Evolutionary conservation across 2,113 vertebrate genomes (phyloP).

Genomic region (Uria aalge): DNA sequence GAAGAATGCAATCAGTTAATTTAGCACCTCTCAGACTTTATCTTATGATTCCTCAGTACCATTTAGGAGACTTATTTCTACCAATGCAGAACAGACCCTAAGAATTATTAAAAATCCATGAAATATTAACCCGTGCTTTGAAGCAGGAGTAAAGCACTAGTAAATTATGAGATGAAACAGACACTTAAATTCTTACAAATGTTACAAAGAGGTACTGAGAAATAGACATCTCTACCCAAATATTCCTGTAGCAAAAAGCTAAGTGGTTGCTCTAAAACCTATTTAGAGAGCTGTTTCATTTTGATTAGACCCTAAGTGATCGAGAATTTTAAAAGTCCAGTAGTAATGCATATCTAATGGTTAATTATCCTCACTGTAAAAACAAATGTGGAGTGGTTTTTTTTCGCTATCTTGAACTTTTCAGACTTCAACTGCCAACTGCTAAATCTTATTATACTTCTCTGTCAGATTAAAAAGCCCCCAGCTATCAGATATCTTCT

Average conservation of each 20-base stretch:
- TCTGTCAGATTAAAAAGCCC: neutral
- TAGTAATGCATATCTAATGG: neutral
- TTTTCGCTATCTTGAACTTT: neutral
- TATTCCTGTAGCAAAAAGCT: neutral
- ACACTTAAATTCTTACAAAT: neutral
- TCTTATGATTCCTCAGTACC: neutral
- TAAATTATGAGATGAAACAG: neutral
- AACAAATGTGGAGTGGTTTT: neutral
- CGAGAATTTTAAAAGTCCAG: neutral
- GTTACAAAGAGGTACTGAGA: neutral
- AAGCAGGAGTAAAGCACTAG: neutral
- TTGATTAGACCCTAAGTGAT: neutral
- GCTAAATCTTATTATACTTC: neutral
- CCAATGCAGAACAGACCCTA: neutral
- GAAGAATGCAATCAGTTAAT: neutral
- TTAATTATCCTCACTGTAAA: conserved; percentile 9
- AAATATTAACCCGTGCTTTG: neutral
- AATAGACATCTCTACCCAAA: neutral
- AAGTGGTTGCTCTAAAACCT: neutral
- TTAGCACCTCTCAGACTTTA: neutral
- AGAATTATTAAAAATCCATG: neutral
- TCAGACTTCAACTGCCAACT: neutral
- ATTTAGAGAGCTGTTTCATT: neutral
- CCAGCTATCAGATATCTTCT: neutral
- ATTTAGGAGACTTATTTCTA: neutral